Evolutionary conservation across 2,113 vertebrate species (phyloP).

Genomic region (Carettochelys insculpta): DNA sequence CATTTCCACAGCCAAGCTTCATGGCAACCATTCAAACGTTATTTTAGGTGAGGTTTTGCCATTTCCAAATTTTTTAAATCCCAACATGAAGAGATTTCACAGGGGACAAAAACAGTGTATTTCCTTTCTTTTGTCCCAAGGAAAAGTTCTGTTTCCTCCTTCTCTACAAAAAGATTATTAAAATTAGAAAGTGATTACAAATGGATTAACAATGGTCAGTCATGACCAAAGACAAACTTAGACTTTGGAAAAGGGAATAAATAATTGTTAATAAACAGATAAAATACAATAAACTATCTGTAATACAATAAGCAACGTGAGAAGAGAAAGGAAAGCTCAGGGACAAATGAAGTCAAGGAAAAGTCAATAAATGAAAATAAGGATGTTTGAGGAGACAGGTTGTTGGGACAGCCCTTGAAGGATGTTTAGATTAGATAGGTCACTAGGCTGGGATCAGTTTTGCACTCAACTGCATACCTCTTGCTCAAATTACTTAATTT

Average conservation of each 20-base stretch:
- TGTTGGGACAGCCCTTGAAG: conserved; percentile 20
- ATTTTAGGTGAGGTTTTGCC: conserved; percentile 27
- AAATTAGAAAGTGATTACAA: conserved; percentile 4
- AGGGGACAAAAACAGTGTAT: background rate
- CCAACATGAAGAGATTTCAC: background rate
- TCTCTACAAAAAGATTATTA: background rate
- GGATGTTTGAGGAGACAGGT: conserved; percentile 18
- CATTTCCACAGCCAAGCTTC: background rate
- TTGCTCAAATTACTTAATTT: no score
- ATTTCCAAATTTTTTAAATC: conserved; percentile 38
- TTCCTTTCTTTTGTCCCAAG: background rate
- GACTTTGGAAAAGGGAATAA: background rate
- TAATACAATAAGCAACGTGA: conserved; percentile 44
- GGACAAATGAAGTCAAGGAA: background rate
- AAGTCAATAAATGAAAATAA: conserved; percentile 23
- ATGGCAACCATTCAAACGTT: conserved; percentile 9
- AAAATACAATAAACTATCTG: conserved; percentile 6
- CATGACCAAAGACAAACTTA: background rate
- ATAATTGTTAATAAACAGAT: conserved; percentile 32
- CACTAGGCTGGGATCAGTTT: no score
- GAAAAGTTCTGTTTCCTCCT: background rate
- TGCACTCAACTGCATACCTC: no score
- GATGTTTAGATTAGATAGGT: conserved; percentile 40
- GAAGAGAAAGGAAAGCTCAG: background rate
- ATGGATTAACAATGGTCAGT: conserved; percentile 4